Conservation (phyloP, 2,113 vertebrate genomes). For the Brachyhypopomus gauderio region DNA sequence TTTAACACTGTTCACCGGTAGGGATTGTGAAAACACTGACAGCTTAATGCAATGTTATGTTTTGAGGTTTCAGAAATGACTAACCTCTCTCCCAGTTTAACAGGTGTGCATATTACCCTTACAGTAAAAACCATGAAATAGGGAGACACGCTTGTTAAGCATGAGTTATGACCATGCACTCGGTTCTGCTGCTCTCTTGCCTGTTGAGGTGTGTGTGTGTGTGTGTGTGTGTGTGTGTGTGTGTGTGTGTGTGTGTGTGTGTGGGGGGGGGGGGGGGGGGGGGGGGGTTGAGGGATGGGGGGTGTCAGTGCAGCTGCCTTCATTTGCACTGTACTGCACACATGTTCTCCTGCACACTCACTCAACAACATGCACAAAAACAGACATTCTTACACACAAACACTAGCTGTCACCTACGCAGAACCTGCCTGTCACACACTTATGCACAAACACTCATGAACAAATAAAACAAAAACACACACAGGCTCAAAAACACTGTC, state of each 20-base stretch:
- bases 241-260: no score
- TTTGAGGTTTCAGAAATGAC: not conserved
- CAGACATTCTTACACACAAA: conserved; percentile 12
- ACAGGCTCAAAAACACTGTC: not conserved
- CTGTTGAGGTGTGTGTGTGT: conserved; percentile 10
- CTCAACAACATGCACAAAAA: conserved; percentile 51
- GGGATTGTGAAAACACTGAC: not conserved
- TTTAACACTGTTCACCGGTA: not conserved
- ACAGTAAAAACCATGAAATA: conserved; percentile 16
- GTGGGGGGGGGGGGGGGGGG: not conserved
- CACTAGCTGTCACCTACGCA: not conserved
- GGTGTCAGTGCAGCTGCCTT: conserved; percentile 36
- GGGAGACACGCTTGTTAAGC: conserved; percentile 30
- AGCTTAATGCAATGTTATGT: not conserved
- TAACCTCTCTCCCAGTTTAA: not conserved
- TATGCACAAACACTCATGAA: not conserved
- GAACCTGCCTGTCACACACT: conserved; percentile 1
- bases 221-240: conserved; percentile 31
- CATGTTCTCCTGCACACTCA: conserved; percentile 23
- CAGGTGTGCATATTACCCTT: not conserved
- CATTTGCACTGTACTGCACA: conserved; percentile 25
- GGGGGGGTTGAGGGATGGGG: no score
- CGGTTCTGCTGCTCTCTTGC: not conserved
- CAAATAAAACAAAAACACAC: not conserved
- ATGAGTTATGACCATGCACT: conserved; percentile 16